phyloP scores from a whole-genome alignment of 2,113 vertebrate genomes.

The Megaceryle torquata region DNA sequence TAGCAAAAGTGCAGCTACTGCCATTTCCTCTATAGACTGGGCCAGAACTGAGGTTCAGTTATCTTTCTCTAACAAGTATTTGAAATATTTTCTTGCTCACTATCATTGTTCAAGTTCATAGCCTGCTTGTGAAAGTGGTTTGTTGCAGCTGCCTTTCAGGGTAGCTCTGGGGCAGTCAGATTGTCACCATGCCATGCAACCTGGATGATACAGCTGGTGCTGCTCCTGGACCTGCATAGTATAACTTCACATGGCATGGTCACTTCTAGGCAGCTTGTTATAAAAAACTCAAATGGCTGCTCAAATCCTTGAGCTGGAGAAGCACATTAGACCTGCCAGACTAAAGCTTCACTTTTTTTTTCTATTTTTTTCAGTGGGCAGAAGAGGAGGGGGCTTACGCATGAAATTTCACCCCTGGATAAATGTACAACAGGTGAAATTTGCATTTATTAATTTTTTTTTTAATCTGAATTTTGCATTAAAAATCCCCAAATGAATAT shows the following conservation, averaged over 20 bases:
- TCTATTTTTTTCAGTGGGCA: not conserved
- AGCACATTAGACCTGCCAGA: not conserved
- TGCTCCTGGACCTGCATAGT: not conserved
- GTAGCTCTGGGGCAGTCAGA: not conserved
- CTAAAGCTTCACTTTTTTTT: not conserved
- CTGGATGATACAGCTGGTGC: not conserved
- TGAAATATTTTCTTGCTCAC: constrained; percentile 1
- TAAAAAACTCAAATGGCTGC: not conserved
- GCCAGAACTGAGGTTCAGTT: not conserved
- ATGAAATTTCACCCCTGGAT: not conserved
- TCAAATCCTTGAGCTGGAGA: not conserved
- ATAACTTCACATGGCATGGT: not conserved
- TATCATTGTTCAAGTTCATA: not conserved
- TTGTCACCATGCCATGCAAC: not conserved
- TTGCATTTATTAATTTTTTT: not conserved
- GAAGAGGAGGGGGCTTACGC: not conserved
- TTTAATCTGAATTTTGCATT: not conserved
- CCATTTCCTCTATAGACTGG: not conserved
- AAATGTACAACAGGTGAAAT: not conserved
- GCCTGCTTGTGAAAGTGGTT: not conserved
- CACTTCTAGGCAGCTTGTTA: not conserved
- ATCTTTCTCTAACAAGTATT: not conserved
- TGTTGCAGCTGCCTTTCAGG: not conserved
- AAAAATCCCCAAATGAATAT: constrained; percentile 7
- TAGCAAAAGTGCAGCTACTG: not conserved